Percentiles rank a stretch among this genome's conserved stretches.
Evolutionary conservation across 2,797 vertebrate species (phyloP).

Genomic region (Sarcoramphus papa): DNA sequence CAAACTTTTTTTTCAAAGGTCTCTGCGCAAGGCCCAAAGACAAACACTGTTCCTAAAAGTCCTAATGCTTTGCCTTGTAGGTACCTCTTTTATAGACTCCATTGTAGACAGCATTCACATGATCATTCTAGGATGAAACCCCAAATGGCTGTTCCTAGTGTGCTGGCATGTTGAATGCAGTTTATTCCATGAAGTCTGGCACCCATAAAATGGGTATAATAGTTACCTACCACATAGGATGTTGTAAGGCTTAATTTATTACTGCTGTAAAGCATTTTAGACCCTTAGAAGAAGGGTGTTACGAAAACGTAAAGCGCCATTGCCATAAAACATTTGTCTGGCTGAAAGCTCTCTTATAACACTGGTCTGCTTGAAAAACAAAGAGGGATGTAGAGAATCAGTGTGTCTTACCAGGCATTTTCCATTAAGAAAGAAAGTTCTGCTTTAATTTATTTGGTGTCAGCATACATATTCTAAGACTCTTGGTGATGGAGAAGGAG

Average conservation of each 20-base stretch:
- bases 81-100: background rate
- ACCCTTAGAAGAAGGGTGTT: background rate
- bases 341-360: constrained; percentile 21
- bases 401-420: background rate
- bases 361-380: background rate
- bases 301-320: background rate
- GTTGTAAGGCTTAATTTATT: constrained; percentile 32
- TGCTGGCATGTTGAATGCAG: background rate
- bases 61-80: background rate
- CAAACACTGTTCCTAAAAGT: background rate
- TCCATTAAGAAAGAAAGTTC: background rate
- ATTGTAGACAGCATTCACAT: background rate
- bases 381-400: background rate
- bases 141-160: background rate
- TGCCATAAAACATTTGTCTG: constrained; percentile 25
- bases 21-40: background rate
- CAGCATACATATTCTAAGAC: constrained; percentile 3
- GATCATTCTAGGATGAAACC: background rate
- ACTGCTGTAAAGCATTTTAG: constrained; percentile 40
- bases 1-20: background rate
- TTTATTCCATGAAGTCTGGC: background rate
- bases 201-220: background rate
- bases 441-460: constrained; percentile 41
- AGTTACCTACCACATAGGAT: constrained; percentile 27
- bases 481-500: background rate